These are phyloP conservation scores for Apamea anceps DNA, from an alignment of 2,888 invertebrate genomes.

Conservation along the genomic window DNA sequence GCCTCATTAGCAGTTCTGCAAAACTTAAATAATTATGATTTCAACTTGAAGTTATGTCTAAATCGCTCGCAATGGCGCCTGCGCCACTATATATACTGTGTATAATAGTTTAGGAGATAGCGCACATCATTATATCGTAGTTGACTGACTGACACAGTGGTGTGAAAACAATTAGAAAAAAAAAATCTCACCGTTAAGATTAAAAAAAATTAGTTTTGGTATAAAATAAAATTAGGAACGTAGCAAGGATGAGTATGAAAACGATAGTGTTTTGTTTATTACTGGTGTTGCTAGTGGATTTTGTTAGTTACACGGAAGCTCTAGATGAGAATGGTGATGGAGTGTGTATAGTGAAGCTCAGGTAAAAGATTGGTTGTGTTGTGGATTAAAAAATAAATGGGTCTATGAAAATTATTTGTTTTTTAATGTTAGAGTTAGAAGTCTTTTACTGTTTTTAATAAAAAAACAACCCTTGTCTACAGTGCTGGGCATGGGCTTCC, in stretches of 20 bases:
- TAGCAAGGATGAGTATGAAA: constrained; percentile 62
- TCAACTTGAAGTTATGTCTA: constrained; percentile 21
- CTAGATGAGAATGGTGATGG: constrained; percentile 72
- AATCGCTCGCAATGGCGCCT: constrained; percentile 56
- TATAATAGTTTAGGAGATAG: constrained; percentile 72
- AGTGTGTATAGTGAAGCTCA: constrained; percentile 74
- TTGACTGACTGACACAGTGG: constrained; percentile 66
- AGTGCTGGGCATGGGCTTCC: neutral
- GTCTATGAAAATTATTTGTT: neutral
- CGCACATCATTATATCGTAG: constrained; percentile 65
- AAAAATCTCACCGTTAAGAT: neutral
- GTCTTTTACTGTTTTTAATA: neutral
- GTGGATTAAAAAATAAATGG: neutral
- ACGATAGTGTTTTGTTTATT: constrained; percentile 60
- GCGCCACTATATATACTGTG: constrained; percentile 60
- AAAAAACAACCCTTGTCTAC: neutral
- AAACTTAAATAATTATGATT: constrained; percentile 8
- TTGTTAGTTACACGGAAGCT: constrained; percentile 54
- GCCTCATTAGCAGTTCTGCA: constrained; percentile 29
- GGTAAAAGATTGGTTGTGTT: constrained; percentile 60
- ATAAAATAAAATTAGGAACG: neutral
- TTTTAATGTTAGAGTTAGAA: neutral
- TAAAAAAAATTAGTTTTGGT: neutral
- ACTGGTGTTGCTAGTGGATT: constrained; percentile 53
- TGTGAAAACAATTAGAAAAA: constrained; percentile 51